Evolutionary conservation across 2,113 vertebrate genomes (phyloP).

Genomic region (Nannospalax galili): DNA sequence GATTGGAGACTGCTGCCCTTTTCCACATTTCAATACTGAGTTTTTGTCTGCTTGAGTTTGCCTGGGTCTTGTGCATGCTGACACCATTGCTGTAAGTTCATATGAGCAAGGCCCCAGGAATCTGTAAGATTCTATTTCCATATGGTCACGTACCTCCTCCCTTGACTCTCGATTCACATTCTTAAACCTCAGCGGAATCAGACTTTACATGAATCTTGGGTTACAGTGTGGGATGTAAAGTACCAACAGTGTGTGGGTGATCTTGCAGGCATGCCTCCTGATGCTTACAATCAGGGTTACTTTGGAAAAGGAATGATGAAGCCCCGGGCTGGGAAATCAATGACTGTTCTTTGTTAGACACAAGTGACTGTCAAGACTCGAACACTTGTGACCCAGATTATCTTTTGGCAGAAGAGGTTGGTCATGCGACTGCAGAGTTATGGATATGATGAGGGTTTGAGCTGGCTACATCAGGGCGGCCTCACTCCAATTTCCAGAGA

Average conservation of each 20-base stretch:
- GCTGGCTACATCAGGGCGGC: neutral
- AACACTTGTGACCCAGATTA: neutral
- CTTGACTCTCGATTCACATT: neutral
- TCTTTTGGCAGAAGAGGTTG: neutral
- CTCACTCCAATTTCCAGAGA: neutral
- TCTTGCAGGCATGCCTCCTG: neutral
- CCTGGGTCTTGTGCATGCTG: too few species aligned
- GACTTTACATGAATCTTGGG: neutral
- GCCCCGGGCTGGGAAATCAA: neutral
- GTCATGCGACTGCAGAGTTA: neutral
- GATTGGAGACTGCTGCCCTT: too few species aligned
- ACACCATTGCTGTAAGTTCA: too few species aligned
- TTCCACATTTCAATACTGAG: too few species aligned
- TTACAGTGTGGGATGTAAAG: neutral
- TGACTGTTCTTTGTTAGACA: constrained; percentile 19
- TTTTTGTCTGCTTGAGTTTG: too few species aligned
- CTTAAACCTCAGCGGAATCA: neutral
- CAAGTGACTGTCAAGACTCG: neutral
- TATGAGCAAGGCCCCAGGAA: too few species aligned
- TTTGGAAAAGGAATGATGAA: neutral
- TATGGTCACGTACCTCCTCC: too few species aligned
- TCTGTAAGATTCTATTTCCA: too few species aligned
- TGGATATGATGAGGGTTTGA: neutral
- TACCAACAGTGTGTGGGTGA: neutral
- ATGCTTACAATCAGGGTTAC: neutral